Conservation (phyloP, 2,888 invertebrate species). For the Drosophila hamatofila region DNA sequence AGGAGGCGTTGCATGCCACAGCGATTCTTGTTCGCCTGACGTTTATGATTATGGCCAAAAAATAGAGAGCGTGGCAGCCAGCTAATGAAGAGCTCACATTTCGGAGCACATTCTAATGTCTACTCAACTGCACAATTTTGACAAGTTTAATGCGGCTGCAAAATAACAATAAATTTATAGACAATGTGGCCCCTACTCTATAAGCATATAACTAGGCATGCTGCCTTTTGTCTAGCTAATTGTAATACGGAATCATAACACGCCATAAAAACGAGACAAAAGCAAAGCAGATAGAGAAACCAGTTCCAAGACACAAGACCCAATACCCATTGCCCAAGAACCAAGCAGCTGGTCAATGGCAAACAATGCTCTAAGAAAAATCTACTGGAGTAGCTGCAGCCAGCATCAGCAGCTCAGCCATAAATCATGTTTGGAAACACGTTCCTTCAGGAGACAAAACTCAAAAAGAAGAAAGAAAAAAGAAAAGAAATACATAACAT, state of each 20-base stretch:
- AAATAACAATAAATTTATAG: constrained; percentile 51
- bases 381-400: constrained; percentile 45
- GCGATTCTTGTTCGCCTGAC: constrained; percentile 44
- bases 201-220: constrained; percentile 44
- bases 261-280: constrained; percentile 76
- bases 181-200: constrained; percentile 2
- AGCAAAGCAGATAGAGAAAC: constrained; percentile 49
- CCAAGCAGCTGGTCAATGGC: constrained; percentile 72
- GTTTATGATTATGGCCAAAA: constrained; percentile 48
- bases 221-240: constrained; percentile 76
- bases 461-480: background rate
- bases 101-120: constrained; percentile 50
- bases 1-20: constrained; percentile 55
- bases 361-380: constrained; percentile 63
- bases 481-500: constrained; percentile 35
- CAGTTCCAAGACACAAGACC: constrained; percentile 59
- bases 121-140: constrained; percentile 72
- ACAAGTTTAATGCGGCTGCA: constrained; percentile 63
- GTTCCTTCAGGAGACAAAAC: constrained; percentile 49
- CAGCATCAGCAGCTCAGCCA: constrained; percentile 61
- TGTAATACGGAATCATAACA: constrained; percentile 78
- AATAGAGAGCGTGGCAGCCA: background rate
- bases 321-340: constrained; percentile 37
- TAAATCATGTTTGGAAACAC: constrained; percentile 79
- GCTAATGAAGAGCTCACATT: constrained; percentile 69